These are phyloP conservation scores for Axea sp. DNA, from an alignment of 2,888 invertebrate species.

Conservation along the genomic window DNA sequence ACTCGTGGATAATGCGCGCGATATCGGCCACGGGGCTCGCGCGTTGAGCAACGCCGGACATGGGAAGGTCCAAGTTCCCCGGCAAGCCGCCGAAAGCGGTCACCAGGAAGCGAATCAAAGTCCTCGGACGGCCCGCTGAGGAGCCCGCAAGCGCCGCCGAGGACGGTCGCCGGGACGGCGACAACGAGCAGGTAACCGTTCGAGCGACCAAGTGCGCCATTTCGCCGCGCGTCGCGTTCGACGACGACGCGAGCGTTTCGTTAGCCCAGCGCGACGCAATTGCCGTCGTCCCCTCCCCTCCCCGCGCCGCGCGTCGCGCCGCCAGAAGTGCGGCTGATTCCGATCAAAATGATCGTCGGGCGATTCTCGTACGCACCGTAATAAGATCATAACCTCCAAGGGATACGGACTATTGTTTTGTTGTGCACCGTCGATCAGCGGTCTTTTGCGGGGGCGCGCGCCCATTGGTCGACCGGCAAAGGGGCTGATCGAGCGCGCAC, in stretches of 20 bases:
- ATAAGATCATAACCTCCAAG: slow-evolving; percentile 25
- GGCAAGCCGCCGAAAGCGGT: slow-evolving; percentile 93
- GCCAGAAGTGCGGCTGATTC: slow-evolving; percentile 26
- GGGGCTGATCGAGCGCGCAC: not conserved
- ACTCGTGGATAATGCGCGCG: slow-evolving; percentile 36
- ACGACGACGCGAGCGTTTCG: not conserved
- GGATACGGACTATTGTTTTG: slow-evolving; percentile 11
- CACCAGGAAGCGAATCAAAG: slow-evolving; percentile 91
- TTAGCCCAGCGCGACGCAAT: slow-evolving; percentile 10
- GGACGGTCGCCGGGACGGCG: slow-evolving; percentile 79
- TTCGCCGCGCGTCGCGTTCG: slow-evolving; percentile 9
- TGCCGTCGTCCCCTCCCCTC: not conserved
- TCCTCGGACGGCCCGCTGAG: slow-evolving; percentile 83
- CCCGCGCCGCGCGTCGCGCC: slow-evolving; percentile 12
- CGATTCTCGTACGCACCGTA: slow-evolving; percentile 11
- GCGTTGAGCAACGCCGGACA: slow-evolving; percentile 81
- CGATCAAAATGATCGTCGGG: slow-evolving; percentile 2
- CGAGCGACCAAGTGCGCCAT: no score
- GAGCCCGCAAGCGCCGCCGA: slow-evolving; percentile 80
- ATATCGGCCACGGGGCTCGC: slow-evolving; percentile 71
- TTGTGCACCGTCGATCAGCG: not conserved
- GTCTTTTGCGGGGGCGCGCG: not conserved
- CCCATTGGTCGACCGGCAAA: not conserved
- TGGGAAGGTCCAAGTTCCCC: slow-evolving; percentile 92
- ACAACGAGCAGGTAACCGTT: slow-evolving; percentile 77